Base-by-base conservation (phyloP, 2,113 vertebrate genomes). In the Muntiacus reevesi region DNA sequence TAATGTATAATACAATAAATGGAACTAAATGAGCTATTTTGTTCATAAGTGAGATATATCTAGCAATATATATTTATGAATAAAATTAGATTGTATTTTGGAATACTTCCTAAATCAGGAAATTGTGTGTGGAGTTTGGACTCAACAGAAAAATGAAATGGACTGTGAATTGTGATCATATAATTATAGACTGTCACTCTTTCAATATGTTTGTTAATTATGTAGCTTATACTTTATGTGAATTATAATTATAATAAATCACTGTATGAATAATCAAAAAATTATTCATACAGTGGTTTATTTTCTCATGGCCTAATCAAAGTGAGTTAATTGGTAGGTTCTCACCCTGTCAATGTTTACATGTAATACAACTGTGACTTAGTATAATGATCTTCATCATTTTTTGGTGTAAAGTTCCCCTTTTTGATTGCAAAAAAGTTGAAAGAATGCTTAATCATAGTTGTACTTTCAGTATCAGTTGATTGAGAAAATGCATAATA, bases 231-330 rank as follows among this genome's bases (percentile, higher is more conserved):
- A 93, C 47, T 87, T 96, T 71, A 85, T 57, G 16, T 97, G 91
- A 92, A 96, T 92, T 96, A 79, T 84, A 85, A 93, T 95, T 62
- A 78, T 85, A 95, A 94, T 95, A 96, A 90, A 92, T 81, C 83
- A 96, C 33, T 52, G n/a, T 82, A 71, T 91, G n/a, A 81, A 96
- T 87, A 96, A 91, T 89, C 43, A 91, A 93, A 93, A 87, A 94
- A 83, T 95, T 92, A 83, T 97, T 95, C 82, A 96, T 67, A 74
- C 11, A 95, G 50, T 92, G 54, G 59, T 88, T 96, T 92, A 54
- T 92, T 95, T 95, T 96, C 54, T 67, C 21, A 71, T 95, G 50
- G 36, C 33, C 82, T 94, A 28, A 97, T 59, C 89, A 86, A 89
- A 95, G 17, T 85, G 33, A 97, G 50, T 79, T 95, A 92, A 95